Conservation (phyloP, 2,888 invertebrate genomes). For the Spicauda simplicius region DNA sequence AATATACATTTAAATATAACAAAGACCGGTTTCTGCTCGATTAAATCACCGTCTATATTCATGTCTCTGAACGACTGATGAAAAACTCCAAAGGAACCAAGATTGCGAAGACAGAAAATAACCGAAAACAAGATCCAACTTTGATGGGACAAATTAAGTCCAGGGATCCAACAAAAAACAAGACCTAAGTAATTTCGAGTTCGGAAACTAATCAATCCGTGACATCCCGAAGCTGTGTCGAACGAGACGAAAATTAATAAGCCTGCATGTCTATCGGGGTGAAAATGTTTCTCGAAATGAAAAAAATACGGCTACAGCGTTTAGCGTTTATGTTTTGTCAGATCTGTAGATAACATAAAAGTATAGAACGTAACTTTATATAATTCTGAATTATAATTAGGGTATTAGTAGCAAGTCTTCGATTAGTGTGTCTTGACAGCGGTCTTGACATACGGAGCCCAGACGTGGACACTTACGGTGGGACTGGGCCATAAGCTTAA, state of each 20-base stretch:
- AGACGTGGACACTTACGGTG: too few species aligned
- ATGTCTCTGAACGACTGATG: slow-evolving; percentile 1
- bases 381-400: too few species aligned
- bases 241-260: slow-evolving; percentile 2
- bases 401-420: too few species aligned
- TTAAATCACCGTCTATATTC: not conserved
- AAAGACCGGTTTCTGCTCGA: not conserved
- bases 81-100: slow-evolving; percentile 3
- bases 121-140: not conserved
- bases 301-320: not conserved
- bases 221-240: slow-evolving; percentile 2
- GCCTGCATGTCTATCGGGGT: not conserved
- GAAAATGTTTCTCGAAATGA: not conserved
- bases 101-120: not conserved
- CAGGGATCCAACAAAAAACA: slow-evolving; percentile 8
- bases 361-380: too few species aligned
- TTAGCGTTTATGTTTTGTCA: not conserved
- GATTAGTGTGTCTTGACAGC: too few species aligned
- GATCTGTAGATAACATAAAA: too few species aligned
- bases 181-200: slow-evolving; percentile 20
- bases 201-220: slow-evolving; percentile 19
- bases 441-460: too few species aligned
- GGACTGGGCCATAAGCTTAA: too few species aligned
- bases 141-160: slow-evolving; percentile 1
- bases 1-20: not conserved